phyloP scores from a whole-genome alignment of 2,113 vertebrate genomes.

The Oryzias javanicus region DNA sequence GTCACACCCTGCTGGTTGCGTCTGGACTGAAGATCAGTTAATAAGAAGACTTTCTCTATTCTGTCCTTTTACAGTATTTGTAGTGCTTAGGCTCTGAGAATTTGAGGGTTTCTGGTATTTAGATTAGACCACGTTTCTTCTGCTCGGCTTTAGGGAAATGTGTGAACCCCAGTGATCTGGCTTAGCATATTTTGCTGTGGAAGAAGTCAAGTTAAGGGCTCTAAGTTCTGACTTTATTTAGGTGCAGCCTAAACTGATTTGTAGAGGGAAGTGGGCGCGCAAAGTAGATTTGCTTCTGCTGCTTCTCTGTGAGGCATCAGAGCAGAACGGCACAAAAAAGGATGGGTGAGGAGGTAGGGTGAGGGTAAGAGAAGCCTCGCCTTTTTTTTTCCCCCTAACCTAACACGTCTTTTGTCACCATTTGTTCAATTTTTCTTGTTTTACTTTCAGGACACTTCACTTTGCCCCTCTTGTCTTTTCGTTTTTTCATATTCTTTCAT shows the following conservation, averaged over 20 bases:
- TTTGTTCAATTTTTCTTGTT: constrained; percentile 14
- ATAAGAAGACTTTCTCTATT: constrained; percentile 11
- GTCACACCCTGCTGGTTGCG: background rate
- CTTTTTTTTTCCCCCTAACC: too few species aligned
- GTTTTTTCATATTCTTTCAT: background rate
- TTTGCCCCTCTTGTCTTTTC: background rate
- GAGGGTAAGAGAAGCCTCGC: constrained; percentile 12
- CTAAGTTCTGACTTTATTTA: constrained; percentile 62
- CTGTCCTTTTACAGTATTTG: background rate
- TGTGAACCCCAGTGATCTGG: constrained; percentile 52
- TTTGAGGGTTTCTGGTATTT: constrained; percentile 29
- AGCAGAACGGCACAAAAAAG: constrained; percentile 62
- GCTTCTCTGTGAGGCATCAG: constrained; percentile 58
- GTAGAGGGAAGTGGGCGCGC: constrained; percentile 56
- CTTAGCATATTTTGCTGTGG: constrained; percentile 57
- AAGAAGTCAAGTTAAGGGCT: constrained; percentile 40
- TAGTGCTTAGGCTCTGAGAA: background rate
- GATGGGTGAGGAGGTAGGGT: constrained; percentile 35
- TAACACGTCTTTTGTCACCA: constrained; percentile 12
- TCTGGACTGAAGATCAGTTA: constrained; percentile 10
- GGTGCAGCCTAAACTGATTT: constrained; percentile 66
- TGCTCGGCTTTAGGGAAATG: constrained; percentile 32
- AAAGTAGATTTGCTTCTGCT: constrained; percentile 65
- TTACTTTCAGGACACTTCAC: constrained; percentile 12
- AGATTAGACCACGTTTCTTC: constrained; percentile 41